Percentiles rank a stretch among this genome's conserved stretches.
phyloP scores from a whole-genome alignment of 2,797 vertebrate genomes.

The Xenopus petersii region DNA sequence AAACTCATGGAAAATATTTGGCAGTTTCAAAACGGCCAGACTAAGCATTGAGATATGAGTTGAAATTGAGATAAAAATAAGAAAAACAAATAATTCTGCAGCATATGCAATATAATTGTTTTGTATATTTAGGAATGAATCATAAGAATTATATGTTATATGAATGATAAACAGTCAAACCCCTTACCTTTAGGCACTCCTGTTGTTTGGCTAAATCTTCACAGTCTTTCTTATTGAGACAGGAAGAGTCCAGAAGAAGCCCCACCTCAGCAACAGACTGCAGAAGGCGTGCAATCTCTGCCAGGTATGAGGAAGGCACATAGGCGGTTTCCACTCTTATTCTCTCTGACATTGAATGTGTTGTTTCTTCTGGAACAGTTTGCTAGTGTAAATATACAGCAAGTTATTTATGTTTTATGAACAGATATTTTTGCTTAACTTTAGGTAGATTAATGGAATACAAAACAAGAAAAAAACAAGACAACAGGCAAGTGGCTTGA shows the following conservation, averaged over 20 bases:
- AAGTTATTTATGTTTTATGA: constrained; percentile 44
- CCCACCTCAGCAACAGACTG: constrained; percentile 84
- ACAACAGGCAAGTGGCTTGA: no score
- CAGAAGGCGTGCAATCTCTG: constrained; percentile 82
- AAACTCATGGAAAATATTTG: no score
- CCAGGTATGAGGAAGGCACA: constrained; percentile 75
- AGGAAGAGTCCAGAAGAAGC: constrained; percentile 84
- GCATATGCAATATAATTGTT: no score
- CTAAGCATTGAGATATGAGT: no score
- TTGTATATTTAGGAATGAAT: not conserved
- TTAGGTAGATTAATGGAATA: no score
- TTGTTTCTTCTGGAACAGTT: constrained; percentile 69
- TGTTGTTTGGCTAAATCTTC: constrained; percentile 88
- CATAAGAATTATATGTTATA: not conserved
- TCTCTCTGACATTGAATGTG: constrained; percentile 63
- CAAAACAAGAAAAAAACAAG: no score
- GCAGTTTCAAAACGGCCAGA: no score
- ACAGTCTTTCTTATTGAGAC: constrained; percentile 79
- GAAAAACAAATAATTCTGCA: no score
- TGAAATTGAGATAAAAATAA: no score
- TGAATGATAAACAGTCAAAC: not conserved
- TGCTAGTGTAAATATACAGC: constrained; percentile 71
- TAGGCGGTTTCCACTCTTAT: constrained; percentile 69
- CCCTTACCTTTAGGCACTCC: constrained; percentile 86
- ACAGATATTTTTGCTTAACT: no score